Evolutionary conservation across 2,888 invertebrate genomes (phyloP).

Genomic region (Leptinotarsa tumamoca): DNA sequence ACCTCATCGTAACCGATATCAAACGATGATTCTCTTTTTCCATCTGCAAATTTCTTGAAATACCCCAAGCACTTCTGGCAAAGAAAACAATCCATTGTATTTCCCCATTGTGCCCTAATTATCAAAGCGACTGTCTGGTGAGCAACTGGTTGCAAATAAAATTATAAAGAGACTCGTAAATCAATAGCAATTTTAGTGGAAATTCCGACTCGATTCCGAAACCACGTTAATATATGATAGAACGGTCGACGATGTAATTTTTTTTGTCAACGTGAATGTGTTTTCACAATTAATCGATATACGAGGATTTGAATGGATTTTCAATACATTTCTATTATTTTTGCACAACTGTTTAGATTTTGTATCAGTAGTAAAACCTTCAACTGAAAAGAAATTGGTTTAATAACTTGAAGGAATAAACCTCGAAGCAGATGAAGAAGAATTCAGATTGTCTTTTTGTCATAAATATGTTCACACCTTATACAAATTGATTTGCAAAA

Average conservation of each 20-base stretch:
- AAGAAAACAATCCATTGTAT: constrained; percentile 29
- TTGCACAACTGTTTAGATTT: too few species aligned
- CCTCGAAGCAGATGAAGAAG: too few species aligned
- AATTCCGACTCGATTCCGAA: constrained; percentile 62
- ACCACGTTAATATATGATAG: constrained; percentile 19
- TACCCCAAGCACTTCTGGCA: constrained; percentile 20
- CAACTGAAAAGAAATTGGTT: too few species aligned
- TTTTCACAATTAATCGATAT: too few species aligned
- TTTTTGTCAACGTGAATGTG: background rate
- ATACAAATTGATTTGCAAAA: too few species aligned
- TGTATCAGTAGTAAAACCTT: too few species aligned
- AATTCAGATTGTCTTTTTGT: too few species aligned
- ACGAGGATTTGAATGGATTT: too few species aligned
- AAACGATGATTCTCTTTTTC: background rate
- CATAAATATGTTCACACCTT: too few species aligned
- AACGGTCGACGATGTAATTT: constrained; percentile 5
- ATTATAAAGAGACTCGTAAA: constrained; percentile 56
- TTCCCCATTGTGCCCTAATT: constrained; percentile 36
- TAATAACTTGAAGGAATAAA: too few species aligned
- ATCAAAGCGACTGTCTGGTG: constrained; percentile 27
- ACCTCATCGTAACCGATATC: constrained; percentile 8
- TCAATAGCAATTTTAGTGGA: constrained; percentile 62
- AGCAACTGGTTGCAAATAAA: constrained; percentile 59
- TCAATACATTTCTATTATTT: too few species aligned
- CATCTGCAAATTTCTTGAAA: constrained; percentile 14